Evolutionary conservation across 2,888 invertebrate genomes (phyloP).

Genomic region (Dichetophora obliterata): DNA sequence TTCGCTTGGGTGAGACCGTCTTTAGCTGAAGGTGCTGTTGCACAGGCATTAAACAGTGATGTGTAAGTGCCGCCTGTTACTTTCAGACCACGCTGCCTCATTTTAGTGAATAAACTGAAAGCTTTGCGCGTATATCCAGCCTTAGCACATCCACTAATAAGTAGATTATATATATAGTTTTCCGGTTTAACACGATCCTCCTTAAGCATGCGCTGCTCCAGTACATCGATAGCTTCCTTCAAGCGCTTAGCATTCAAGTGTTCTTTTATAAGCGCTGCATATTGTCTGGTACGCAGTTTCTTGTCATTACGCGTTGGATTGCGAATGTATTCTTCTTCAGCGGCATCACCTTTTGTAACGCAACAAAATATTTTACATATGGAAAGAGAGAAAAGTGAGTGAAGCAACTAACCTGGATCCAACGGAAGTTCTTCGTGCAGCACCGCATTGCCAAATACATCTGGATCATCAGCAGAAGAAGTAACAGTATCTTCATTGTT

Average conservation of each 20-base stretch:
- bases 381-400: too few species aligned
- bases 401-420: slow-evolving; percentile 14
- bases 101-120: slow-evolving; percentile 84
- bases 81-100: slow-evolving; percentile 81
- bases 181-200: slow-evolving; percentile 84
- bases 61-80: slow-evolving; percentile 84
- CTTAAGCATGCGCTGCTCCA: slow-evolving; percentile 82
- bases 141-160: slow-evolving; percentile 87
- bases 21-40: slow-evolving; percentile 79
- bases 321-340: slow-evolving; percentile 74
- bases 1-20: slow-evolving; percentile 80
- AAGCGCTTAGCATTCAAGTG: slow-evolving; percentile 76
- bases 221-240: slow-evolving; percentile 82
- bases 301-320: slow-evolving; percentile 70
- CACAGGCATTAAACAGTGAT: slow-evolving; percentile 89
- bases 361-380: background rate
- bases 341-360: slow-evolving; percentile 70
- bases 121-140: slow-evolving; percentile 89
- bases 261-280: slow-evolving; percentile 80
- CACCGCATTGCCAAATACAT: slow-evolving; percentile 58
- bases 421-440: slow-evolving; percentile 33
- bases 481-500: background rate
- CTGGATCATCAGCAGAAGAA: slow-evolving; percentile 50
- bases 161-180: slow-evolving; percentile 82
- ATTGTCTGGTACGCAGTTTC: slow-evolving; percentile 75